Evolutionary conservation across 2,113 vertebrate genomes (phyloP), one percentile per base, ranked within the genome.

Genomic region (Thalassoma bifasciatum): DNA sequence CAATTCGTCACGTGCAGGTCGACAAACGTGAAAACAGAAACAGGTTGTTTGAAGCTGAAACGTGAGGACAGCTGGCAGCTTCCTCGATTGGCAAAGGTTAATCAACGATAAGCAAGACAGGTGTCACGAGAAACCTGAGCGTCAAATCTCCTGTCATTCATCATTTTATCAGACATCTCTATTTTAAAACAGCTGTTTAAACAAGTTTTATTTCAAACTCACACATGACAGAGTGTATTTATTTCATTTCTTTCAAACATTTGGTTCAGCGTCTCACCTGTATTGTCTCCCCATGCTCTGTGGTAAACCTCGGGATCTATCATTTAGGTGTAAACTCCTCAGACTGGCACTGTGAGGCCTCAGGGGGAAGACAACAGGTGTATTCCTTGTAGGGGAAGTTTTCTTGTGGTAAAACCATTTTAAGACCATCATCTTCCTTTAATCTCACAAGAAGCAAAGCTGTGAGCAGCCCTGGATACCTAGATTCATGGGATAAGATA

Each of bases 401-500:
- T 83, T 93, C 93, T 94, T 90, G 90, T 84, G 71, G 89, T 84
- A 85, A 89, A 93, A 89, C 90, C 92, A 86, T 91, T 92, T 92
- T 90, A 88, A 92, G 91, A 91, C 84, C 92, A 88, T 74, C 91
- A 80, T 93, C 94, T 91, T 94, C 92, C 52, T 91, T 93, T 78
- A 88, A 92, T 87, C 92, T 88, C 93, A 91, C 92, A 93, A 92
- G 93, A 89, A 83, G 90, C 89, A 94, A 90, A 91, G 91, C 82
- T 89, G 88, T 85, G 91, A 91, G 88, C 88, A 81, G 87, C 92
- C 84, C 86, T 92, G 92, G 93, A 82, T 72, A 95, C 94, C 94
- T 94, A 92, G 91, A 93, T 93, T 92, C 86, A 90, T 72, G 90
- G 89, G 83, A 93, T 91, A 85, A 94, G 91, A 94, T 93, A 92